Evolutionary conservation across 2,113 vertebrate genomes (phyloP), one percentile per base, ranked within the genome.

Genomic region (Larimichthys crocea): DNA sequence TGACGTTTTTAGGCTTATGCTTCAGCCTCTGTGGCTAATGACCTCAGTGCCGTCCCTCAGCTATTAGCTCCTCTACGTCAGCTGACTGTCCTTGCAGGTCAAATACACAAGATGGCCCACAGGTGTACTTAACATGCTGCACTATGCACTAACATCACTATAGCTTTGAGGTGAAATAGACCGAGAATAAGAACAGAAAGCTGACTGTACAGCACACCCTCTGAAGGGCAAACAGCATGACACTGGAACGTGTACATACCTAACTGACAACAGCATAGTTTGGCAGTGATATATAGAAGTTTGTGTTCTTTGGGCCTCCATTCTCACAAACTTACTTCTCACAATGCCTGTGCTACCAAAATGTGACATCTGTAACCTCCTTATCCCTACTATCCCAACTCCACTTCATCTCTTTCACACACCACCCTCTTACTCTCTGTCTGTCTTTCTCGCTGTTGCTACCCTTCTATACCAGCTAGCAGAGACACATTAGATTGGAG

Each of bases 21-120:
- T 83, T 76, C 69, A 89, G 85, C 86, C 76, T 78, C 79, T 67
- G 80, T 74, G 76, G 72, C 82, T 93, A 94, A 94, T 92, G 90
- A 92, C 91, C 89, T 91, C 65, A 70, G 91, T 65, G 90, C 14
- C 35, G 24, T 92, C 89, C 92, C 90, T 89, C 66, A 86, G 67
- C 87, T 91, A 93, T 93, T 92, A 93, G 86, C 85, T 86, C 78
- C 77, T 53, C 71, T 66, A 82, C 83, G 80, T 87, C 74, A 77
- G 82, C 74, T 71, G 80, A 80, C 82, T 84, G 88, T 91, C 88
- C 91, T 93, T 91, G 86, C 80, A 85, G 89, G 93, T 92, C 90
- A 90, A 82, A 91, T 57, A 76, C 73, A 65, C 69, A n/a, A 81
- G 79, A 71, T 42, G 63, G 86, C 72, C 74, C 80, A 66, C 60